Evolutionary conservation across 2,797 vertebrate genomes (phyloP), one percentile per base, ranked within the genome.

Genomic region (Loris lydekkerianus): DNA sequence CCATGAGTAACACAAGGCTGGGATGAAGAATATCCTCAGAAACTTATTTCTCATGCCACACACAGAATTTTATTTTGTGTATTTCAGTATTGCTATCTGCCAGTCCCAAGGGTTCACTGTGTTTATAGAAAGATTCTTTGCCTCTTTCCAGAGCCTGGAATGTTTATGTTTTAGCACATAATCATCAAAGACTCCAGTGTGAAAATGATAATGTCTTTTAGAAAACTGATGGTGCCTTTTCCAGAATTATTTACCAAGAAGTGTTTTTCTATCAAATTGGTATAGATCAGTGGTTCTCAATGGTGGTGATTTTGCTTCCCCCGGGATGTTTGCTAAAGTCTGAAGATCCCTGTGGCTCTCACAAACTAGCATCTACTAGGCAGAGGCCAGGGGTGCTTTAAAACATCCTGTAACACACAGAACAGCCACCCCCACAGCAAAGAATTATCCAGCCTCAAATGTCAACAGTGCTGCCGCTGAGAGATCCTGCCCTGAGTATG

Each of bases 11-110:
- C 23, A 31, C n/a, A 49, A 86, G 92, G 56, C 78, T 89, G 95
- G 97, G 96, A 98, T 92, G 96, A 97, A 98, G 93, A 37, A 92
- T 96, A 94, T 86, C 49, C 96, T 98, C 85, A 94, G 97, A 97
- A 67, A 95, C 94, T 73, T 95, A 58, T 93, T 96, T 92, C 73
- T 78, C 65, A 37, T 88, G 82, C 84, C 49, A 61, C 86, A 96
- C n/a, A 90, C 60, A 90, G 61, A 89, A 94, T 95, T 94, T 96
- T 95, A 86, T 83, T 77, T 95, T 89, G 56, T 87, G 29, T 82
- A 73, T 60, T 94, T 95, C 91, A 82, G 61, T 40, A 43, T 63
- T 94, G 70, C 87, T 93, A 37, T 75, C 69, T 80, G 89, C 96
- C 70, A 81, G 56, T 95, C 94, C 89, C 95, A 89, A 85, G 60